Base-by-base conservation (phyloP, 2,797 vertebrate genomes). In the Leptodactylus fallax region DNA sequence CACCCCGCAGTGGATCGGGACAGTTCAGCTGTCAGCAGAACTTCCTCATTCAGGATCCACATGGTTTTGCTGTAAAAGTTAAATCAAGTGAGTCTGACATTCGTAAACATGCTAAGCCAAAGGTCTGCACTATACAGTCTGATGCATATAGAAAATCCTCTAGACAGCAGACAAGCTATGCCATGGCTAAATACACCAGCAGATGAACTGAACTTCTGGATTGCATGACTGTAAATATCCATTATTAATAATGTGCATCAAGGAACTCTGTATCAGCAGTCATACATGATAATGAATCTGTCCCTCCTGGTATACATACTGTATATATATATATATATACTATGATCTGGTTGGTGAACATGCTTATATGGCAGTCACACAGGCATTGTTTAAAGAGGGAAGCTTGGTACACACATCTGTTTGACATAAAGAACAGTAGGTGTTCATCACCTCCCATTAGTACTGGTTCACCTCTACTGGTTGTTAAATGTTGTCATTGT, bases 21-120 rank as follows among this genome's bases (percentile, higher is more conserved):
- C 67, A 65, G 79, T 82, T 87, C 71, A 7, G 82, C 47, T 63
- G 55, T 65, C 86, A 47, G 58, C 69, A 76, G 60, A 77, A 83
- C 76, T 53, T 36, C 67, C 79, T 61, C 67, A 81, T 69, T 61
- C 63, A 58, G 83, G 77, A 88, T 88, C 67, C 76, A 51, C 67
- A 27, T 55, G 71, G 47, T 51, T 60, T 76, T 61, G 55, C 79
- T 60, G 45, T 79, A 55, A 69, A 82, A 21, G 23, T 27, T 49
- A 69, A 86, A 69, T 55, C 45, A 65, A 23, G 12, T 53, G n/a
- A 82, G 47, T 67, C 80, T 11, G 17, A 25, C 21, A 82, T 81
- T 61, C 63, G 17, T 69, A 82, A 69, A 67, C 81, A 83, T 83
- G 81, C 81, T 69, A 25, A 67, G 81, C 21, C 47, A 55, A 74